phyloP scores from a whole-genome alignment of 2,113 vertebrate genomes.

The Odontesthes bonariensis region DNA sequence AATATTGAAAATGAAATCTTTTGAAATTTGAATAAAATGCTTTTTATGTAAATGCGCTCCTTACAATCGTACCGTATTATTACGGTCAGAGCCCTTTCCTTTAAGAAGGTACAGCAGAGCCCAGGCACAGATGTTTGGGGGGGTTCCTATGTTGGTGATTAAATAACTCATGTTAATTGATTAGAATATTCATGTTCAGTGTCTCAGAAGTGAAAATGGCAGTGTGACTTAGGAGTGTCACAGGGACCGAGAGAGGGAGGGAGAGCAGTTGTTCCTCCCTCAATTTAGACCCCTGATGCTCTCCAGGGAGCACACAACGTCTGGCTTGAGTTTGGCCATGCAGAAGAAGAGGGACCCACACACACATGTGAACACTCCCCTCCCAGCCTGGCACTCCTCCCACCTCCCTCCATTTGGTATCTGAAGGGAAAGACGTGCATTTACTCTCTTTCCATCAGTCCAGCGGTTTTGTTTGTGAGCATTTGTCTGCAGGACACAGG shows the following conservation, averaged over 20 bases:
- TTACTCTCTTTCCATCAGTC: conserved; percentile 8
- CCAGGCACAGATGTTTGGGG: no score
- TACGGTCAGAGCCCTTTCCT: no score
- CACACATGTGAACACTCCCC: conserved; percentile 34
- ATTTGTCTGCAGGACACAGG: conserved; percentile 2
- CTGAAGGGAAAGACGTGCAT: conserved; percentile 28
- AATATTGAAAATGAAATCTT: no score
- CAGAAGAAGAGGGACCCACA: conserved; percentile 43
- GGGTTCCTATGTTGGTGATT: no score
- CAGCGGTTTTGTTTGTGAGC: conserved; percentile 10
- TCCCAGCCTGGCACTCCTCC: conserved; percentile 31
- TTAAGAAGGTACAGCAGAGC: no score
- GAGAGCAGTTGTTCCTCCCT: background rate
- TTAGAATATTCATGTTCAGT: no score
- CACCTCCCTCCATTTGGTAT: conserved; percentile 37
- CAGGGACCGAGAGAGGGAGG: conserved; percentile 5
- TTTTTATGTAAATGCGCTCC: no score
- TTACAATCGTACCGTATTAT: no score
- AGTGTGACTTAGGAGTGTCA: conserved; percentile 12
- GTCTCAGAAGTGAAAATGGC: background rate
- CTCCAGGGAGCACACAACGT: conserved; percentile 32
- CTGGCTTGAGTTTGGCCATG: conserved; percentile 60
- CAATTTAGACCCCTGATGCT: conserved; percentile 1
- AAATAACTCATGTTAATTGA: no score
- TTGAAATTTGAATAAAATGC: no score